Evolutionary conservation across 2,113 vertebrate species (phyloP).

Genomic region (Laticauda colubrina): DNA sequence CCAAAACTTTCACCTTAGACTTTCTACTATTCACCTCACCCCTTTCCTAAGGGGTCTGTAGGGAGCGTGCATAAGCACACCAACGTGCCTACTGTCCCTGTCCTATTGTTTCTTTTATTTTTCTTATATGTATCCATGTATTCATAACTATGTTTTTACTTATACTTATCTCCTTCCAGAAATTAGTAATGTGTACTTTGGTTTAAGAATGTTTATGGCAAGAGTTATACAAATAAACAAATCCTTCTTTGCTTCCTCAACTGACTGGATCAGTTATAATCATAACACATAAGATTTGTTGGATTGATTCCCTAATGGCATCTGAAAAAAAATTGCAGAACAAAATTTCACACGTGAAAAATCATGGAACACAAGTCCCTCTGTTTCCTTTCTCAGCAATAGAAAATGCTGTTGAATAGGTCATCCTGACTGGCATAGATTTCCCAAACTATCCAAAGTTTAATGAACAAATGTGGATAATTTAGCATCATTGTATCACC

Average conservation of each 20-base stretch:
- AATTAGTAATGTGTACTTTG: neutral
- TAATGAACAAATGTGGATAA: neutral
- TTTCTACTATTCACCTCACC: no score
- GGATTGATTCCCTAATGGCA: neutral
- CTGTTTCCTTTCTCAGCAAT: neutral
- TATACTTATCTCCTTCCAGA: neutral
- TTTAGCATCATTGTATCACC: neutral
- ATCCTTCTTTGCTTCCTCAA: neutral
- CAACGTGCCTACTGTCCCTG: no score
- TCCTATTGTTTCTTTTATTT: no score
- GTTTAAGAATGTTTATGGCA: neutral
- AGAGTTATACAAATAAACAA: neutral
- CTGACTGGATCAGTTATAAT: neutral
- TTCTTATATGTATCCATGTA: no score
- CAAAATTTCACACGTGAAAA: neutral
- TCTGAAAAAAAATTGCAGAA: neutral
- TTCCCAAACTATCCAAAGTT: neutral
- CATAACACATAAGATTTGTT: neutral
- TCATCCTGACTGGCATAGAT: neutral
- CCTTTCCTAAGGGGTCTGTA: no score
- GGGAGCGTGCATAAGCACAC: no score
- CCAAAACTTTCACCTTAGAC: no score
- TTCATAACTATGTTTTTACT: no score
- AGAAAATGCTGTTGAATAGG: neutral
- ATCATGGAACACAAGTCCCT: neutral